These are phyloP conservation scores for Strigamia maritima DNA, from an alignment of 2,888 invertebrate genomes.

Conservation along the genomic window DNA sequence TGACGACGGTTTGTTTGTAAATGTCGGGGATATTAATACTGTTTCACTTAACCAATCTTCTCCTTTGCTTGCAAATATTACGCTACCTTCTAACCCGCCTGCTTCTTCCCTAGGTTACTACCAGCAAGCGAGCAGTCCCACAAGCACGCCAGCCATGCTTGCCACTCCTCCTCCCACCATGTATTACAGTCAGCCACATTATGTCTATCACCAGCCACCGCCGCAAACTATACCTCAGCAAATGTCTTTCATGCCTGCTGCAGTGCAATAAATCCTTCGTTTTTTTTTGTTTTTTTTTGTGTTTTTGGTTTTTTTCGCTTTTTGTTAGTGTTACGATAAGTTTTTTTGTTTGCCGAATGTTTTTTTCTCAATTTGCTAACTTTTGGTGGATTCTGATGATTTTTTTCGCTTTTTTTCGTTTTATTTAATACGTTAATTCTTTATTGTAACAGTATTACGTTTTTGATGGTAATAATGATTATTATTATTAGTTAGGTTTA, in stretches of 20 bases:
- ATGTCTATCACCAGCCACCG: conserved; percentile 35
- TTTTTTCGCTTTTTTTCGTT: not conserved
- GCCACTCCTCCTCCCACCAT: conserved; percentile 21
- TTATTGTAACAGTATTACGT: not conserved
- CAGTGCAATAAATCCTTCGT: not conserved
- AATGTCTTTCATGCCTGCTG: conserved; percentile 34
- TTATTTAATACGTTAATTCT: not conserved
- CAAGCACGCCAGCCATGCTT: conserved; percentile 31
- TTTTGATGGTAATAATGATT: not conserved
- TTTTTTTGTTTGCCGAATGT: not conserved
- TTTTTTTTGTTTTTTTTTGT: not conserved
- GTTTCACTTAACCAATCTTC: not conserved
- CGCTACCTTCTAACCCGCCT: not conserved
- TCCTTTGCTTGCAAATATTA: conserved; percentile 5
- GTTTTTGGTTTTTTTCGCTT: not conserved
- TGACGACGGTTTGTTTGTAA: not conserved
- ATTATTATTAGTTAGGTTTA: no score
- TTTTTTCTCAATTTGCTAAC: not conserved
- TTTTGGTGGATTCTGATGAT: not conserved
- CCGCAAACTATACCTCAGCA: conserved; percentile 21
- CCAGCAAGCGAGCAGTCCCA: conserved; percentile 15
- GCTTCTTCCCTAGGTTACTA: conserved; percentile 36
- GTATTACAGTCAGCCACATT: conserved; percentile 37
- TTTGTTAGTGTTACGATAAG: not conserved
- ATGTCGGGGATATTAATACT: not conserved